A percentile compares a stretch with the other conserved stretches of the same genome.
Evolutionary conservation across 2,888 invertebrate genomes (phyloP).

Genomic region (Venustoraphidia nigricollis): DNA sequence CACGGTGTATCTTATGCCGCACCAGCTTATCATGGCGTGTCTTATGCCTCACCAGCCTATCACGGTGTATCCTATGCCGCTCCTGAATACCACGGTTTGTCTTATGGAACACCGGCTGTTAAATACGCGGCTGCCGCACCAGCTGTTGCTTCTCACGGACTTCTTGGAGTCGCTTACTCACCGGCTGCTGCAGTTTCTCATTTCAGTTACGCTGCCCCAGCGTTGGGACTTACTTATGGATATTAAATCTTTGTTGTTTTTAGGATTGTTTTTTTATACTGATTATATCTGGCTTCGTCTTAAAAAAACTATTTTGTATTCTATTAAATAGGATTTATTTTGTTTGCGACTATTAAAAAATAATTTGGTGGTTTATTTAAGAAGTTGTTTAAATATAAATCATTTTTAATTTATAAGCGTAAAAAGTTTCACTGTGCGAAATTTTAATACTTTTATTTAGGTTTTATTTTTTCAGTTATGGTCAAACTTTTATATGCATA

Average conservation of each 20-base stretch:
- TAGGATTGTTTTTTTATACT: too few relatives aligned
- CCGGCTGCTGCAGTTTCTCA: conserved; percentile 40
- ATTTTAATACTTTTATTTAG: too few relatives aligned
- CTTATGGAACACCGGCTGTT: conserved; percentile 9
- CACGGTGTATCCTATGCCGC: conserved; percentile 21
- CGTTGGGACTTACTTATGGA: conserved; percentile 12
- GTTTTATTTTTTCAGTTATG: too few relatives aligned
- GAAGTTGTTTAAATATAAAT: too few relatives aligned
- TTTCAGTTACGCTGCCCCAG: conserved; percentile 30
- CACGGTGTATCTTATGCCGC: conserved; percentile 2
- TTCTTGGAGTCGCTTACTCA: conserved; percentile 40
- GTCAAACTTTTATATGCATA: too few relatives aligned
- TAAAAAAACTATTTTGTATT: too few relatives aligned
- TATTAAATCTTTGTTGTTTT: background rate
- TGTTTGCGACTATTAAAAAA: too few relatives aligned
- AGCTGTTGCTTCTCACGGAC: conserved; percentile 16
- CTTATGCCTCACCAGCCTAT: conserved; percentile 11
- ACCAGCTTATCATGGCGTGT: background rate
- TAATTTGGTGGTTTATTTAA: too few relatives aligned
- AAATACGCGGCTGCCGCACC: conserved; percentile 3
- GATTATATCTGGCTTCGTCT: too few relatives aligned
- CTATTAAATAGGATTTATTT: too few relatives aligned
- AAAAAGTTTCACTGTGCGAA: too few relatives aligned
- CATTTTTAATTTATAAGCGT: too few relatives aligned
- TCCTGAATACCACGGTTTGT: conserved; percentile 10